phyloP scores from a whole-genome alignment of 2,113 vertebrate genomes.

The Grallaria varia region DNA sequence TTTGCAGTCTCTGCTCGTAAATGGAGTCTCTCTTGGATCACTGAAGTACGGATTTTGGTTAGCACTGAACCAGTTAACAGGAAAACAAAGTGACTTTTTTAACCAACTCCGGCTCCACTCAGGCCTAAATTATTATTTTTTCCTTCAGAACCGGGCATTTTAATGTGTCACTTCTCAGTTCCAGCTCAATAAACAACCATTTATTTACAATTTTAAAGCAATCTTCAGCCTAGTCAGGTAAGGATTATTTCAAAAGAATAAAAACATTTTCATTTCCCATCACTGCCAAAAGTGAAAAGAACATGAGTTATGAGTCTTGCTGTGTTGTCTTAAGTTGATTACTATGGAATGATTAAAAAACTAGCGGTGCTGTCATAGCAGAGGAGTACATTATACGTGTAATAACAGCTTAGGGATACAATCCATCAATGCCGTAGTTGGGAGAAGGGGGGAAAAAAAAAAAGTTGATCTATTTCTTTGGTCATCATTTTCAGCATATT shows the following conservation, averaged over 20 bases:
- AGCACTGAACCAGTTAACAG: conserved; percentile 67
- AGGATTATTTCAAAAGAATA: conserved; percentile 81
- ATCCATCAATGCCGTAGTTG: conserved; percentile 94
- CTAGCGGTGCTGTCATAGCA: conserved; percentile 86
- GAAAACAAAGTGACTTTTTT: conserved; percentile 20
- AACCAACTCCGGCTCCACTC: conserved; percentile 43
- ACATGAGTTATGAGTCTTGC: conserved; percentile 87
- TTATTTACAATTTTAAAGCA: conserved; percentile 83
- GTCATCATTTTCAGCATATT: conserved; percentile 95
- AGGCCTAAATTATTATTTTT: conserved; percentile 66
- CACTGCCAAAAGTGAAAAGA: conserved; percentile 83
- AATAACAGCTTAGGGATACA: conserved; percentile 98
- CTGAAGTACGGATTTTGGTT: neutral
- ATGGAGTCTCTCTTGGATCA: neutral
- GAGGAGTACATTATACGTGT: conserved; percentile 92
- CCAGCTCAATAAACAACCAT: conserved; percentile 81
- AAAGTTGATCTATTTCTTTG: conserved; percentile 90
- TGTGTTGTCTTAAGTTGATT: conserved; percentile 85
- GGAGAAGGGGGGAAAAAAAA: conserved; percentile 73
- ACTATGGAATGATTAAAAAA: conserved; percentile 82
- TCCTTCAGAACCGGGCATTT: conserved; percentile 74
- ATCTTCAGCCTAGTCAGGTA: conserved; percentile 83
- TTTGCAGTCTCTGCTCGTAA: neutral
- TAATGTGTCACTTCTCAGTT: conserved; percentile 82
- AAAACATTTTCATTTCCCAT: conserved; percentile 87